Base-by-base conservation (phyloP, 2,888 invertebrate genomes). In the Drosophila gaucha region DNA sequence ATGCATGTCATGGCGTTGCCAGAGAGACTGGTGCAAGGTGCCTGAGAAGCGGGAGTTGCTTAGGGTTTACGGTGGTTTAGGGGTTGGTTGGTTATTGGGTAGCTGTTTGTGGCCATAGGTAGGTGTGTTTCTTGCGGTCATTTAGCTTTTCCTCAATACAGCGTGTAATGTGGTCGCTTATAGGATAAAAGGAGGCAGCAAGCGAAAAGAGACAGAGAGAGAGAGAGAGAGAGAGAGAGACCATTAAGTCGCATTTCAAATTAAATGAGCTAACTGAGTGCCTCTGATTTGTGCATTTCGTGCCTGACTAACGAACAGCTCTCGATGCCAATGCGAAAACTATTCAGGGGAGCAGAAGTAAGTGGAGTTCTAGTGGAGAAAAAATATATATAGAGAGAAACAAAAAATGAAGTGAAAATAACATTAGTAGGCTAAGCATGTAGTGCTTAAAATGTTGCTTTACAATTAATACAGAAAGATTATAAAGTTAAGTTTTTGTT, bases 41-140 rank as follows among this genome's bases (percentile, higher is more conserved):
- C 9, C 30, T 31, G 16, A 2, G 12, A 12, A 18, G 36, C n/a
- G 35, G 36, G 12, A 1, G 20, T 12, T 16, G 33, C 46, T 20
- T 9, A 5, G 20, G 46, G n/a, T 10, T 12, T 16, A 26, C 14
- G 38, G 24, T 26, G 16, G 18, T 26, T 30, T 6, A 14, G 28
- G 6, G 4, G 20, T n/a, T 5, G 30, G 28, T 14, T 44, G 49
- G 4, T 35, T 24, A 26, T 9, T 12, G 50, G 51, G 43, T 20
- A 18, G 26, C 36, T 43, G 62, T 33, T 59, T 68, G 74, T 43
- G 67, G 49, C 58, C 39, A 12, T 30, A 56, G 55, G 44, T 55
- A 71, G 83, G 82, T 85, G 80, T 70, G 85, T 63, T 82, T 68
- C 80, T 77, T 84, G 80, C 69, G 84, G 84, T 80, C 86, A 84